phyloP scores from a whole-genome alignment of 2,888 invertebrate species.

The Phoenoteleia sp. region DNA sequence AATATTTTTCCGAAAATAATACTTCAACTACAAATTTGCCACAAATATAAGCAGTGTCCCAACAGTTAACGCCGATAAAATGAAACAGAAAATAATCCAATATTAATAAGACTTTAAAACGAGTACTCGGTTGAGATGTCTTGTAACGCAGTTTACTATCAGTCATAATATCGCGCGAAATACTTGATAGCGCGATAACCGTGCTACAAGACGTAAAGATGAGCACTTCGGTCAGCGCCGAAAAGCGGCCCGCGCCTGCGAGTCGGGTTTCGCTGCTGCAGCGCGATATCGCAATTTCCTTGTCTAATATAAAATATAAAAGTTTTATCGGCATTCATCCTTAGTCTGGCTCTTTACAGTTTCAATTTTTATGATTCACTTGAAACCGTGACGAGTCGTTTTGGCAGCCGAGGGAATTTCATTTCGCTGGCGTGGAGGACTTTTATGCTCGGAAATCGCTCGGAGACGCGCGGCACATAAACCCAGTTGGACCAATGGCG shows the following conservation, averaged over 20 bases:
- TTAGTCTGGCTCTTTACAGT: slow-evolving; percentile 59
- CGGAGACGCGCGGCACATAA: slow-evolving; percentile 70
- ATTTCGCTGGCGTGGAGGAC: slow-evolving; percentile 66
- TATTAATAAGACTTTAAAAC: too few species aligned
- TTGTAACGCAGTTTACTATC: slow-evolving; percentile 2
- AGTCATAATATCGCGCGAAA: background rate
- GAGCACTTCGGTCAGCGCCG: background rate
- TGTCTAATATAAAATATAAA: slow-evolving; percentile 65
- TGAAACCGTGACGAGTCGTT: slow-evolving; percentile 68
- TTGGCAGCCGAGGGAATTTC: slow-evolving; percentile 68
- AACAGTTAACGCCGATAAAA: too few species aligned
- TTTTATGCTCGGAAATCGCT: slow-evolving; percentile 69
- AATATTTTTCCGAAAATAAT: too few species aligned
- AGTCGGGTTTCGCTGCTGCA: slow-evolving; percentile 39
- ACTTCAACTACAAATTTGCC: too few species aligned
- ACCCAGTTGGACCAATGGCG: slow-evolving; percentile 75
- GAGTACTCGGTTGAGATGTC: too few species aligned
- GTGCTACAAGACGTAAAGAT: background rate
- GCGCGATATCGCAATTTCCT: slow-evolving; percentile 57
- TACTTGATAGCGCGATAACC: slow-evolving; percentile 8
- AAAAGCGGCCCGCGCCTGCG: background rate
- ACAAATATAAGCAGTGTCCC: too few species aligned
- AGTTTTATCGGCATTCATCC: slow-evolving; percentile 60
- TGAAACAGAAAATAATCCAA: too few species aligned
- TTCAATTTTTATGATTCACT: slow-evolving; percentile 72